phyloP scores from a whole-genome alignment of 2,113 vertebrate species.

The Delphinus delphis region DNA sequence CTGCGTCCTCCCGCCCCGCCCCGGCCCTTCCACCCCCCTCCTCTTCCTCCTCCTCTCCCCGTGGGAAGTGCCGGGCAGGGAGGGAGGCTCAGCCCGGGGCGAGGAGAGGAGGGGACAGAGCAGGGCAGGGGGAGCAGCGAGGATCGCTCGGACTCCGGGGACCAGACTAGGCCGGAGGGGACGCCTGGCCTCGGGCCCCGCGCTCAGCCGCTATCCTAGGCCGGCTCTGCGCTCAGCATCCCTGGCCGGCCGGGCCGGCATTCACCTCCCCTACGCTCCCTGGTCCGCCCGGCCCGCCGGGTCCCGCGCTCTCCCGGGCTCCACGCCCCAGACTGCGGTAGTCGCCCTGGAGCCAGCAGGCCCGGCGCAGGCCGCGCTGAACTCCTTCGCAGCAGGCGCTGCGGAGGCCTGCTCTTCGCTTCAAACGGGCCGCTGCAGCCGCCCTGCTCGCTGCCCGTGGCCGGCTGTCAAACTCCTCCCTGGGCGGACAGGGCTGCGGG shows the following conservation, averaged over 20 bases:
- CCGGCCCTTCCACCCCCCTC: constrained; percentile 59
- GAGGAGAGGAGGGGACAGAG: neutral
- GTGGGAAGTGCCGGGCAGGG: constrained; percentile 59
- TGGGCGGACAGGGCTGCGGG: fast-evolving
- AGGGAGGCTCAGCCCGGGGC: neutral
- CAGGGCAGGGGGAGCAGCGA: neutral
- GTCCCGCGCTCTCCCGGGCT: neutral
- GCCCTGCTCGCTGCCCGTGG: neutral
- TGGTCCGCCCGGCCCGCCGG: neutral
- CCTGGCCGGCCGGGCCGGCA: fast-evolving
- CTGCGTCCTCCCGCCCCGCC: constrained; percentile 4
- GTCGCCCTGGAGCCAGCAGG: neutral
- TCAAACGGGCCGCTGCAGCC: constrained; percentile 20
- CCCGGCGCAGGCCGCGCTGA: neutral
- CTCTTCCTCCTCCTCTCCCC: constrained; percentile 69
- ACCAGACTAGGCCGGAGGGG: neutral
- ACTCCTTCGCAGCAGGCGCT: neutral
- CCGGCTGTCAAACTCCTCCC: neutral
- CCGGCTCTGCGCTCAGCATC: neutral
- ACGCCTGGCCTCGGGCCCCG: neutral
- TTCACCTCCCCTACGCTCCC: neutral
- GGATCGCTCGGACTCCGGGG: neutral
- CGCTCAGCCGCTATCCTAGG: neutral
- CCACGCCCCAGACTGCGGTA: neutral
- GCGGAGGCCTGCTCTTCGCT: neutral